Conservation (phyloP, 2,797 vertebrate species). For the Trachurus trachurus region DNA sequence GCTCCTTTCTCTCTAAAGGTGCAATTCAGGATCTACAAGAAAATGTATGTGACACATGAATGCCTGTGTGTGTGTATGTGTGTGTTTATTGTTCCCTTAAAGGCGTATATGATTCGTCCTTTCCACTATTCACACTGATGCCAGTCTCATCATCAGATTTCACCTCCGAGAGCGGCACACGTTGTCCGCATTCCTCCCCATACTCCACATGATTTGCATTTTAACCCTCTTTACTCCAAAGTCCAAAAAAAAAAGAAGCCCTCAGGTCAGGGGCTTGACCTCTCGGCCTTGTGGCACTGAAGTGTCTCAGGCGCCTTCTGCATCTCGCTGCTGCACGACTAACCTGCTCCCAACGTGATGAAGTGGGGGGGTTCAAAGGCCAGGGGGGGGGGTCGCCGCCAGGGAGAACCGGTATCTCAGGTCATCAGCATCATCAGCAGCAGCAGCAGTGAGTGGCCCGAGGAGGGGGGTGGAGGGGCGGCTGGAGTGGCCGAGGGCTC, state of each 20-base stretch:
- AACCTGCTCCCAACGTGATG: slow-evolving; percentile 72
- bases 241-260: slow-evolving; percentile 46
- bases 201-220: slow-evolving; percentile 68
- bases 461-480: background rate
- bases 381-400: slow-evolving; percentile 53
- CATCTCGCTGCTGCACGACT: slow-evolving; percentile 54
- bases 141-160: slow-evolving; percentile 33
- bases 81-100: background rate
- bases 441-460: slow-evolving; percentile 12
- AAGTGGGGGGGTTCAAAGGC: slow-evolving; percentile 73
- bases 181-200: slow-evolving; percentile 61
- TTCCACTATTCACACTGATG: background rate
- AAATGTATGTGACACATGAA: background rate
- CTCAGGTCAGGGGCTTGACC: slow-evolving; percentile 66
- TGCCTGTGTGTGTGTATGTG: background rate
- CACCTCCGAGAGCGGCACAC: slow-evolving; percentile 34
- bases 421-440: slow-evolving; percentile 68
- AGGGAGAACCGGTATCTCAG: slow-evolving; percentile 76
- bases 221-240: slow-evolving; percentile 54
- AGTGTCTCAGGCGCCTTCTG: slow-evolving; percentile 59
- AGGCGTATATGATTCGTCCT: background rate
- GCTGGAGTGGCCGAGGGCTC: slow-evolving; percentile 45
- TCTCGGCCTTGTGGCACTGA: slow-evolving; percentile 48
- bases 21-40: slow-evolving; percentile 11
- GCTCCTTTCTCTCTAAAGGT: slow-evolving; percentile 23